phyloP scores from a whole-genome alignment of 2,797 vertebrate species.

The Tapera naevia region DNA sequence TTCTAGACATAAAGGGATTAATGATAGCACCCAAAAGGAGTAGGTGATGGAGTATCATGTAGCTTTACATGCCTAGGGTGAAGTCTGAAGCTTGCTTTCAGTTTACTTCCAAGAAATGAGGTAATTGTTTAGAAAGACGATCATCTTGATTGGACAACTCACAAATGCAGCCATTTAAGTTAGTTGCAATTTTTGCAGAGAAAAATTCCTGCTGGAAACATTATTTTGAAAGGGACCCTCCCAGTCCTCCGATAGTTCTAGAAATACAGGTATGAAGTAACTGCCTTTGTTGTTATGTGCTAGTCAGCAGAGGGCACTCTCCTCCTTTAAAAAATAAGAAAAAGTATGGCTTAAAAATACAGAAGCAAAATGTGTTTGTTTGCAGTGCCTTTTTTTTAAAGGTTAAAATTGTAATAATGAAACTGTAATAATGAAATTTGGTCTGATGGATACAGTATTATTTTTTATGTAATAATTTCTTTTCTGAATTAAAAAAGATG shows the following conservation, averaged over 20 bases:
- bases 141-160: not conserved
- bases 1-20: not conserved
- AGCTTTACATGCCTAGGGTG: not conserved
- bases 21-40: not conserved
- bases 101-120: not conserved
- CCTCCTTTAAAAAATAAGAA: not conserved
- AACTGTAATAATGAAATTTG: not conserved
- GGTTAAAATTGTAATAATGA: not conserved
- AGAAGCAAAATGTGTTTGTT: not conserved
- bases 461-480: not conserved
- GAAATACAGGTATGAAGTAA: not conserved
- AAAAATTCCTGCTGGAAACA: not conserved
- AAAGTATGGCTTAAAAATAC: not conserved
- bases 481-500: not conserved
- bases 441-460: not conserved
- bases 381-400: not conserved
- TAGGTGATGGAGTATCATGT: not conserved
- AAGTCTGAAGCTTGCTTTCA: not conserved
- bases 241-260: not conserved
- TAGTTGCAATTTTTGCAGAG: not conserved
- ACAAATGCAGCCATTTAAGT: not conserved
- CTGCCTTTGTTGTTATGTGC: not conserved
- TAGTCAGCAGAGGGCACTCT: conserved; percentile 49
- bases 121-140: conserved; percentile 2
- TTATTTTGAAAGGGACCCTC: conserved; percentile 42